Conservation (phyloP, 1,140 invertebrate genomes). For the Littorina saxatilis region DNA sequence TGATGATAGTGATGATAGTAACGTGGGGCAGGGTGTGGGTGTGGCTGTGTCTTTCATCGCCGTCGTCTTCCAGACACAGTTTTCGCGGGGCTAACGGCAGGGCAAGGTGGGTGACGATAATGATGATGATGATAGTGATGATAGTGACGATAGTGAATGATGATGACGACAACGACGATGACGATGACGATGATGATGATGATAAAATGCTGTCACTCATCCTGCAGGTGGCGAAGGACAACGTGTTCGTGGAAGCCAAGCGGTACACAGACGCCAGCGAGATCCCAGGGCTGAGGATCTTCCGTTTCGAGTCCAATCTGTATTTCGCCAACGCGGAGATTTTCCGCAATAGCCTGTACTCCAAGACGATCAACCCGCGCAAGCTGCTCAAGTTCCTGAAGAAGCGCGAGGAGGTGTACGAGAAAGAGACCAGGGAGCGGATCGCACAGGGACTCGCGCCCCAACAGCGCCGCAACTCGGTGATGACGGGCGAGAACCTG, state of each 20-base stretch:
- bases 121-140: too few relatives aligned
- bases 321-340: slow-evolving; percentile 77
- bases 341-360: slow-evolving; percentile 71
- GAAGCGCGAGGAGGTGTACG: slow-evolving; percentile 59
- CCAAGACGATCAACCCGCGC: slow-evolving; percentile 63
- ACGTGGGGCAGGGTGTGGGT: slow-evolving; percentile 70
- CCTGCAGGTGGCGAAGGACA: slow-evolving; percentile 39
- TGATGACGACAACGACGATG: too few relatives aligned
- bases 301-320: slow-evolving; percentile 76
- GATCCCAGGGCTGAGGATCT: slow-evolving; percentile 74
- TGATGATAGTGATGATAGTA: too few relatives aligned
- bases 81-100: slow-evolving; percentile 64
- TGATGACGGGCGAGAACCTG: slow-evolving; percentile 40
- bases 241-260: slow-evolving; percentile 48
- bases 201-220: too few relatives aligned
- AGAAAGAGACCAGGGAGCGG: slow-evolving; percentile 40
- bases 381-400: slow-evolving; percentile 67
- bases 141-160: too few relatives aligned
- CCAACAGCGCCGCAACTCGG: slow-evolving; percentile 37
- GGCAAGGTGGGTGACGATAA: too few relatives aligned
- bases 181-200: too few relatives aligned
- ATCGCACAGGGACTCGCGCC: slow-evolving; percentile 39
- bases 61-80: slow-evolving; percentile 71
- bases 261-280: slow-evolving; percentile 43
- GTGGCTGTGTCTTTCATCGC: slow-evolving; percentile 68